Percentiles rank a stretch among this genome's conserved stretches.
phyloP scores from a whole-genome alignment of 1,140 invertebrate species.

The Drosophila chauvacae region DNA sequence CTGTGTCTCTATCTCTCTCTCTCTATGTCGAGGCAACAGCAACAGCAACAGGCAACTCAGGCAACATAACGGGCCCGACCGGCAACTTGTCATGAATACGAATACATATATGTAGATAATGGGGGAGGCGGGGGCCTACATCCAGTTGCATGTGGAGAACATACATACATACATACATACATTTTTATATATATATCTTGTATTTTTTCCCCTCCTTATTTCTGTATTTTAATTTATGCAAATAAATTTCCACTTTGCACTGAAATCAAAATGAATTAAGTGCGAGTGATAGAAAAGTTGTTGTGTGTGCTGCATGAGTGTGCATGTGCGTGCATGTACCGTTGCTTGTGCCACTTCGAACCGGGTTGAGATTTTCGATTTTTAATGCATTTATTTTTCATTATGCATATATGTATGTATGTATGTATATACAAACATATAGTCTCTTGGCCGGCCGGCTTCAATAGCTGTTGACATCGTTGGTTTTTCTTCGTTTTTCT shows the following conservation, averaged over 20 bases:
- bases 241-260: conserved; percentile 84
- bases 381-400: conserved; percentile 69
- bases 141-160: conserved; percentile 45
- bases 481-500: conserved; percentile 10
- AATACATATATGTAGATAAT: conserved; percentile 16
- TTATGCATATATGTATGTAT: conserved; percentile 20
- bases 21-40: conserved; percentile 35
- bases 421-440: conserved; percentile 1
- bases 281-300: conserved; percentile 82
- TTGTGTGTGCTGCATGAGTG: conserved; percentile 52
- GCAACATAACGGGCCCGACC: conserved; percentile 70
- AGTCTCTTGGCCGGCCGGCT: conserved; percentile 65
- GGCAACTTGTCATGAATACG: conserved; percentile 74
- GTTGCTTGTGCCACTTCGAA: conserved; percentile 78
- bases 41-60: conserved; percentile 19
- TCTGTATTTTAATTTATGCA: conserved; percentile 79
- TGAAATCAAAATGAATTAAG: conserved; percentile 84
- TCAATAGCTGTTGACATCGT: conserved; percentile 68
- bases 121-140: conserved; percentile 15
- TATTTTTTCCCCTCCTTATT: conserved; percentile 29
- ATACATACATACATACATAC: conserved; percentile 8
- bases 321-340: conserved; percentile 51
- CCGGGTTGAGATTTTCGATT: conserved; percentile 76
- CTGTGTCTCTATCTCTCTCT: not conserved
- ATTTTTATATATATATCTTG: conserved; percentile 17